Base-by-base conservation (phyloP, 1,140 invertebrate species). In the Cotesia glomerata region DNA sequence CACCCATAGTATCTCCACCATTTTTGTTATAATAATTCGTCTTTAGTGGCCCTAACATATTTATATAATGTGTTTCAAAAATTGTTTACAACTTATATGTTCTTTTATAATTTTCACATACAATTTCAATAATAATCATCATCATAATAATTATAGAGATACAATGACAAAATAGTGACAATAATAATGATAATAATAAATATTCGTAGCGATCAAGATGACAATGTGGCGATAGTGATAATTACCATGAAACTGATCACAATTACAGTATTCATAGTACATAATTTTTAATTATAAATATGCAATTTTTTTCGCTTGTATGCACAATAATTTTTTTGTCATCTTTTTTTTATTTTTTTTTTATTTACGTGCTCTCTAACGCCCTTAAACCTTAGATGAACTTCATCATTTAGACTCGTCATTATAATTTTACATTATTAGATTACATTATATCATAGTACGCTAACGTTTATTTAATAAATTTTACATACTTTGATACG, bases 401-500 rank as follows among this genome's bases (percentile, higher is more conserved):
- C 80, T 85, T 87, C 83, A 83, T 85, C 84, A 87, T 85, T 87
- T 87, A 87, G 85, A 86, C 84, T 86, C 86, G 84, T 87, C 86
- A 87, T 86, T 87, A 86, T 82, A 86, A 86, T 86, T 86, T 86
- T 87, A 87, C 86, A 87, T 85, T 86, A 86, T 86, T 86, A 86
- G 85, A 87, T 87, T 87, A 87, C 85, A 86, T 85, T 84, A 85
- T 86, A 86, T 86, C 84, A 81, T 86, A 86, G 85, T 87, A 86
- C 83, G 85, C 85, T 86, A 86, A 85, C 84, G 83, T 87, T 87
- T 87, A 87, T 86, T 87, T 84, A 82, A 86, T 87, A 86, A 86
- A 87, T 87, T 87, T 87, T 87, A 87, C 86, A 87, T 86, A 86
- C 86, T 87, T 86, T 87, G 85, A 86, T 86, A 86, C 85, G 85